Percentiles rank a stretch among this genome's conserved stretches.
phyloP scores from a whole-genome alignment of 2,888 invertebrate species.

The Drosophila paracracens region DNA sequence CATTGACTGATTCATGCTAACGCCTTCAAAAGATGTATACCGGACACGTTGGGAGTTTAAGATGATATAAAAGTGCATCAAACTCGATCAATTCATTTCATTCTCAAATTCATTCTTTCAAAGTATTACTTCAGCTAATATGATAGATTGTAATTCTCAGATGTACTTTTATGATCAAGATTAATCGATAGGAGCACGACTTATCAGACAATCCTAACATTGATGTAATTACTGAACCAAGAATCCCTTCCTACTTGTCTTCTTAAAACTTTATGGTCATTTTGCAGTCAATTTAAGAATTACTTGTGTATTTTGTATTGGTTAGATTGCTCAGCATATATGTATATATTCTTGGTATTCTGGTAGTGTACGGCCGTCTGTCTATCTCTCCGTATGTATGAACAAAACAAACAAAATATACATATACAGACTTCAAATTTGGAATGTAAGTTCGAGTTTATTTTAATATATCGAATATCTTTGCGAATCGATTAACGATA shows the following conservation, averaged over 20 bases:
- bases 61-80: neutral
- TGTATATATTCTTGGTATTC: too few species aligned
- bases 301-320: neutral
- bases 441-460: neutral
- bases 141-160: neutral
- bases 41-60: too few species aligned
- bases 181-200: neutral
- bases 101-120: neutral
- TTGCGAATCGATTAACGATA: neutral
- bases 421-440: neutral
- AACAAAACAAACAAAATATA: neutral
- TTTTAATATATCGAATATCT: neutral
- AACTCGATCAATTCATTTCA: neutral
- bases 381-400: neutral
- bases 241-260: neutral
- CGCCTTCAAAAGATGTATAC: too few species aligned
- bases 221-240: neutral
- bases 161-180: neutral
- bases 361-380: neutral
- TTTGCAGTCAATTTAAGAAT: neutral
- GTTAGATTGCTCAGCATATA: neutral
- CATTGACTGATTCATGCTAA: neutral
- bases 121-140: neutral
- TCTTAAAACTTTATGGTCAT: neutral
- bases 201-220: neutral